Evolutionary conservation across 2,888 invertebrate genomes (phyloP).

Genomic region (Parnassius orleans): DNA sequence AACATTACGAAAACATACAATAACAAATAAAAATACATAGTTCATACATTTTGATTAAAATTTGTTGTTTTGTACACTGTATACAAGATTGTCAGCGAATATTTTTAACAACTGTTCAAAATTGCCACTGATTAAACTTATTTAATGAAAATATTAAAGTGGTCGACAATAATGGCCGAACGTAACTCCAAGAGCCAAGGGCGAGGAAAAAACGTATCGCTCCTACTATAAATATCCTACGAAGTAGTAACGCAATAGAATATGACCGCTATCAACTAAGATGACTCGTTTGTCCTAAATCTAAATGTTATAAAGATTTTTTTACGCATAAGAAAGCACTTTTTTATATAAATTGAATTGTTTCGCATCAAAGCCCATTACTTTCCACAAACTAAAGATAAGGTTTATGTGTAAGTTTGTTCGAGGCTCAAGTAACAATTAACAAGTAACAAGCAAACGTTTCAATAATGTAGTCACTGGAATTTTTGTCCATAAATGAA

Average conservation of each 20-base stretch:
- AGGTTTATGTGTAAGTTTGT: too few species aligned
- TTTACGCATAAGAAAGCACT: slow-evolving; percentile 5
- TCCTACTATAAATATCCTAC: background rate
- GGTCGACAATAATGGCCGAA: background rate
- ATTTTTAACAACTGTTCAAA: background rate
- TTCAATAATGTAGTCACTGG: too few species aligned
- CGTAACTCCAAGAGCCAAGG: background rate
- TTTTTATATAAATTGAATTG: background rate
- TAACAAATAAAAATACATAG: slow-evolving; percentile 1
- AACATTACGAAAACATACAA: slow-evolving; percentile 2
- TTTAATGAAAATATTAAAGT: background rate
- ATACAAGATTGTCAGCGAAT: slow-evolving; percentile 3
- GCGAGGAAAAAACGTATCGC: background rate
- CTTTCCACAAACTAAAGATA: too few species aligned
- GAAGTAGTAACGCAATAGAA: slow-evolving; percentile 6
- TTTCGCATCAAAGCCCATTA: too few species aligned
- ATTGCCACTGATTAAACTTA: background rate
- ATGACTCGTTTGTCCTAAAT: slow-evolving; percentile 13
- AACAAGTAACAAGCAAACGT: too few species aligned
- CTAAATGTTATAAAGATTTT: slow-evolving; percentile 2
- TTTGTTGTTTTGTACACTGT: slow-evolving; percentile 7
- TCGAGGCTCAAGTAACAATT: too few species aligned
- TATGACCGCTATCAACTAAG: slow-evolving; percentile 13
- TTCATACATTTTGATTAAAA: slow-evolving; percentile 4
- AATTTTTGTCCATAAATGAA: too few species aligned